Conservation (phyloP, 1,140 invertebrate species). For the Branchinecta lindahli region DNA sequence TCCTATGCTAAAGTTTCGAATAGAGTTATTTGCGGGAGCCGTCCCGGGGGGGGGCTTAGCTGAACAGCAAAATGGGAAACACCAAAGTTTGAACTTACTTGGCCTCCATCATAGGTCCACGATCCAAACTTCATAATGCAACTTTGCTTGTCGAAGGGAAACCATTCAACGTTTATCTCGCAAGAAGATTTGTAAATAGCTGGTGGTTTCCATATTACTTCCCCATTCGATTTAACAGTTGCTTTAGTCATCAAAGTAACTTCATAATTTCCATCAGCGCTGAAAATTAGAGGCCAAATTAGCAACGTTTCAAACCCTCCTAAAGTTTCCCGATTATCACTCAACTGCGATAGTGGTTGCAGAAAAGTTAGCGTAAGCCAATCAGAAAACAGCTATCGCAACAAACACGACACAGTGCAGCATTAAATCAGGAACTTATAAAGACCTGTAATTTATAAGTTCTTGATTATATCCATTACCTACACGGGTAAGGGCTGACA, state of each 20-base stretch:
- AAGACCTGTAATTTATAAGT: too few species aligned
- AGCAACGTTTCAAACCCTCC: neutral
- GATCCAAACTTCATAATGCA: constrained; percentile 93
- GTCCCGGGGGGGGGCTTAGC: too few species aligned
- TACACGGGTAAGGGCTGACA: too few species aligned
- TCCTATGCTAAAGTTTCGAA: too few species aligned
- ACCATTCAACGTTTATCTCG: constrained; percentile 88
- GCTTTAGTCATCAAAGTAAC: constrained; percentile 94
- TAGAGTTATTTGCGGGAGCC: too few species aligned
- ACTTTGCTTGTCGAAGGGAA: constrained; percentile 82
- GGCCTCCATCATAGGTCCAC: constrained; percentile 81
- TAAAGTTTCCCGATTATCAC: neutral
- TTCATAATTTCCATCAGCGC: constrained; percentile 92
- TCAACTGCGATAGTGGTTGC: too few species aligned
- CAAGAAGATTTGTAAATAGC: constrained; percentile 98
- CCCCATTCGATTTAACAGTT: constrained; percentile 70
- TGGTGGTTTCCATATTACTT: constrained; percentile 91
- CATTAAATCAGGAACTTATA: too few species aligned
- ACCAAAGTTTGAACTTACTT: constrained; percentile 37
- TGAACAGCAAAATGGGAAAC: too few species aligned
- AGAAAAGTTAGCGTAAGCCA: too few species aligned
- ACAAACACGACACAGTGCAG: constrained; percentile 7
- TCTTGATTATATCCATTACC: too few species aligned
- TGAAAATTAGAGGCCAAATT: constrained; percentile 28
- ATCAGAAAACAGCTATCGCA: constrained; percentile 12